Evolutionary conservation across 2,113 vertebrate species (phyloP), one percentile per base, ranked within the genome.

Genomic region (Taurulus bubalis): DNA sequence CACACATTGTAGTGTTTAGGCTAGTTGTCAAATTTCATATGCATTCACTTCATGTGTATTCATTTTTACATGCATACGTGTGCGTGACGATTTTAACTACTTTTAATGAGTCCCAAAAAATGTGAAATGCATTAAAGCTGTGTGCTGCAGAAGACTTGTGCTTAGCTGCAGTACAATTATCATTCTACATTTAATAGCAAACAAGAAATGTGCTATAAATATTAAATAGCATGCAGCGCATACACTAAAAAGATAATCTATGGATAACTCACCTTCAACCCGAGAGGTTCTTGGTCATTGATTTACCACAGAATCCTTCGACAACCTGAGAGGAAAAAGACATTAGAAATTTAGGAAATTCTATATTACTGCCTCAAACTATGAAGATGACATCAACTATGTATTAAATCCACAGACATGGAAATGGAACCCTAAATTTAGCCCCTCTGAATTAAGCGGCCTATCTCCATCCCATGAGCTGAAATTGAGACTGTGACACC

Each of bases 201-300:
- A 56, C 12, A 45, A 63, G 18, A 45, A 64, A 69, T 15, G n/a
- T 71, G 26, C 42, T 14, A 30, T 60, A 24, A 51, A 69, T 62
- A 45, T 15, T 8, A 40, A 40, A 30, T 14, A 68, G 16, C 12
- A 22, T 40, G 6, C 14, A 9, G 26, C 20, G 2, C 26, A 32
- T 0, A 66, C 8, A 40, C 8, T n/a, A 59, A 55, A 42, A 14
- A 34, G 68, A 79, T 51, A 1, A 71, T 75, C 4, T 60, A 40
- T 34, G 9, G 77, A 72, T 59, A 72, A 73, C 83, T 89, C 63
- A 91, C 91, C 89, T 92, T 90, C 24, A 92, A 65, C 75, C 32
- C 12, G 65, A 81, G 42, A 70, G 74, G 53, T 72, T 67, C 71
- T 47, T 88, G 77, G 62, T 91, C 93, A 93, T 93, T 84, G 89